These are phyloP conservation scores for Phenganax marumi DNA, from an alignment of 92 coral and sea anemone genomes.

Conservation along the genomic window DNA sequence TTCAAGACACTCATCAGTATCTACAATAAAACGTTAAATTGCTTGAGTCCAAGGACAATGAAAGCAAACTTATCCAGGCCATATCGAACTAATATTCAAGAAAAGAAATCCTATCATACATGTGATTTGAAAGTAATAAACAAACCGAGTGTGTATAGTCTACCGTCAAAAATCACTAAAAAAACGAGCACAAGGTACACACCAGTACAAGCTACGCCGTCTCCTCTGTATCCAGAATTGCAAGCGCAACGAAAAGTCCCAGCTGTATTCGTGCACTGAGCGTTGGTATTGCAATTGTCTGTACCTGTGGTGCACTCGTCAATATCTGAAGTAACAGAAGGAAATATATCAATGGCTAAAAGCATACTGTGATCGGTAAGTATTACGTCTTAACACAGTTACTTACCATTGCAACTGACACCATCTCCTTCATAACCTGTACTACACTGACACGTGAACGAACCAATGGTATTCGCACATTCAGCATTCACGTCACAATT, in stretches of 20 bases:
- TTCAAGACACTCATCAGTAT: conserved; percentile 46
- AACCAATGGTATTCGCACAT: conserved; percentile 41
- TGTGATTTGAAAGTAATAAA: too few species aligned
- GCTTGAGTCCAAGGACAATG: too few species aligned
- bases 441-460: conserved; percentile 24
- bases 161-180: background rate
- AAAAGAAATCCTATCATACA: too few species aligned
- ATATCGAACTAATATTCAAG: too few species aligned
- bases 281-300: background rate
- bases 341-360: background rate
- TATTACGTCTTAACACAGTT: background rate
- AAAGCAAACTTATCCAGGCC: too few species aligned
- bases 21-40: conserved; percentile 12
- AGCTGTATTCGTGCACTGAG: background rate
- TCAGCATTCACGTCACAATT: conserved; percentile 46
- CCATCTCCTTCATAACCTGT: background rate
- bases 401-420: background rate
- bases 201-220: conserved; percentile 1
- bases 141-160: too few species aligned
- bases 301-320: background rate
- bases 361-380: background rate
- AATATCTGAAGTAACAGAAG: background rate
- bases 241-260: conserved; percentile 6
- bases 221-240: background rate
- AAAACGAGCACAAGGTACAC: background rate